A percentile compares a stretch with the other conserved stretches of the same genome.
These are phyloP conservation scores for Microcebus jonahi DNA, from an alignment of 2,113 vertebrate species.

Conservation along the genomic window DNA sequence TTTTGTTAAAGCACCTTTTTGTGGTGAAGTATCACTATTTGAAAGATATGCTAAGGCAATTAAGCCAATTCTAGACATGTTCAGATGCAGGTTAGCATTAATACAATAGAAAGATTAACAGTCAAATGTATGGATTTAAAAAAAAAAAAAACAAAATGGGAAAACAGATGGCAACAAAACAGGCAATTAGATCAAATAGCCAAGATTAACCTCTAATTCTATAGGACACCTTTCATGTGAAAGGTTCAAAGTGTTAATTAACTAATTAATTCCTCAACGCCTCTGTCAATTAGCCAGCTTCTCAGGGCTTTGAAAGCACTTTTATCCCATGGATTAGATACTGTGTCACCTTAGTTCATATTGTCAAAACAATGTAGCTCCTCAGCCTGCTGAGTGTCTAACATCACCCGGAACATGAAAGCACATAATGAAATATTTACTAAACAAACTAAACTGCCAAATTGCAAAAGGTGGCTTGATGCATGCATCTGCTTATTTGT, in stretches of 20 bases:
- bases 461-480: background rate
- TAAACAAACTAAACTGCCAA: background rate
- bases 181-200: slow-evolving; percentile 51
- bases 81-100: slow-evolving; percentile 20
- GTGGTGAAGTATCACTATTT: background rate
- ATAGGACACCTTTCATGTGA: slow-evolving; percentile 49
- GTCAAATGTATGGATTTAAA: slow-evolving; percentile 23
- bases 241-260: slow-evolving; percentile 66
- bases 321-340: background rate
- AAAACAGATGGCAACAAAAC: slow-evolving; percentile 52
- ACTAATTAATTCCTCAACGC: slow-evolving; percentile 61
- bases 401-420: background rate
- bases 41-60: background rate
- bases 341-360: background rate
- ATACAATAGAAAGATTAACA: slow-evolving; percentile 9
- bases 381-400: background rate
- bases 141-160: slow-evolving; percentile 52
- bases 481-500: background rate
- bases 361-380: background rate
- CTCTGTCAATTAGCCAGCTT: slow-evolving; percentile 62
- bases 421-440: background rate
- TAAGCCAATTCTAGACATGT: background rate
- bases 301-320: background rate
- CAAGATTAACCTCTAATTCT: slow-evolving; percentile 59
- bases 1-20: background rate